phyloP scores from a whole-genome alignment of 2,888 invertebrate species.

The Apamea anceps region DNA sequence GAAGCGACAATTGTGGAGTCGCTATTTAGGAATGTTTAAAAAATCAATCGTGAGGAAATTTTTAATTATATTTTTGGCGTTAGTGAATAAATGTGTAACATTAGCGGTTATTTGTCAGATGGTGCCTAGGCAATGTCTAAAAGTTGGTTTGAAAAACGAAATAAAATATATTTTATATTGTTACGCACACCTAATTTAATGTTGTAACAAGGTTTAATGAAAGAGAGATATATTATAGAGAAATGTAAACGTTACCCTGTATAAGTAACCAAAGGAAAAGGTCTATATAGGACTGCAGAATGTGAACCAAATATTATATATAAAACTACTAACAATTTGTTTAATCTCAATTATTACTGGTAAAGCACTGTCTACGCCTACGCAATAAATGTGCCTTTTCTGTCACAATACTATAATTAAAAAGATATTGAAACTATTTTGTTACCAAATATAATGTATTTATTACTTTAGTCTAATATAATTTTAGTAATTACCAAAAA shows the following conservation, averaged over 20 bases:
- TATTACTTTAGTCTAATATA: constrained; percentile 55
- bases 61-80: constrained; percentile 27
- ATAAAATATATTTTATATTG: constrained; percentile 48
- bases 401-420: constrained; percentile 32
- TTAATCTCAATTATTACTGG: constrained; percentile 47
- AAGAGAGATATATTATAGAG: constrained; percentile 31
- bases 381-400: constrained; percentile 59
- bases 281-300: constrained; percentile 10
- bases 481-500: constrained; percentile 39
- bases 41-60: not conserved
- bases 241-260: constrained; percentile 42
- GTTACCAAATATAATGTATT: constrained; percentile 69
- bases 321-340: constrained; percentile 55
- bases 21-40: constrained; percentile 17
- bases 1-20: constrained; percentile 1
- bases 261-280: constrained; percentile 40
- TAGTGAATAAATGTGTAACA: constrained; percentile 13
- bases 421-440: constrained; percentile 46
- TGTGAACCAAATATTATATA: constrained; percentile 48
- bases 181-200: constrained; percentile 43
- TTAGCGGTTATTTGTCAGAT: constrained; percentile 58
- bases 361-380: constrained; percentile 51
- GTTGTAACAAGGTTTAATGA: constrained; percentile 37
- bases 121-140: constrained; percentile 56
- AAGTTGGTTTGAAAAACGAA: constrained; percentile 56